phyloP scores from a whole-genome alignment of 2,113 vertebrate species.

The Cinclus cinclus region DNA sequence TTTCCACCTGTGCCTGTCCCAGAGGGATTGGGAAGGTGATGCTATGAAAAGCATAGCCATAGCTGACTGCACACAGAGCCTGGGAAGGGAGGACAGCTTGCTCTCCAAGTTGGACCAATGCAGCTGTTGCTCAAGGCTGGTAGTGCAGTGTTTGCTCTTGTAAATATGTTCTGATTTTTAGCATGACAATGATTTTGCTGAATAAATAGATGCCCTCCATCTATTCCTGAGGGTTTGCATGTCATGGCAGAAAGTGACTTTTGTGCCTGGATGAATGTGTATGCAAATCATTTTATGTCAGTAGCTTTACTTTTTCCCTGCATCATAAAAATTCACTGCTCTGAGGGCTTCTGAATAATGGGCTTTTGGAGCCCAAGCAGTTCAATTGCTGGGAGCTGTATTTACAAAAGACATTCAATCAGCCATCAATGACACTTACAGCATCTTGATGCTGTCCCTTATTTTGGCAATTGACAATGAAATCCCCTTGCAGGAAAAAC shows the following conservation, averaged over 20 bases:
- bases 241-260: constrained; percentile 15
- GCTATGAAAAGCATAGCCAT: neutral
- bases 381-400: neutral
- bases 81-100: neutral
- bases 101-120: neutral
- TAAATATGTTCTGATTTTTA: neutral
- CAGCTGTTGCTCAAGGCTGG: neutral
- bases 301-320: neutral
- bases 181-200: neutral
- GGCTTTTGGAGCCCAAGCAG: neutral
- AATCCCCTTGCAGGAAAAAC: neutral
- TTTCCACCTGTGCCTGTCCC: neutral
- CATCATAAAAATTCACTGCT: neutral
- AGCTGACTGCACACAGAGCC: neutral
- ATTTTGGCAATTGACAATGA: neutral
- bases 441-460: neutral
- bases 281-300: neutral
- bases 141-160: neutral
- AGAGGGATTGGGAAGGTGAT: neutral
- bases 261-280: neutral
- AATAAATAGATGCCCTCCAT: neutral
- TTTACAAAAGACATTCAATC: neutral
- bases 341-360: neutral
- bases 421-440: neutral
- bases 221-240: neutral